Evolutionary conservation across 2,797 vertebrate species (phyloP).

Genomic region (Adrianichthys oophorus): DNA sequence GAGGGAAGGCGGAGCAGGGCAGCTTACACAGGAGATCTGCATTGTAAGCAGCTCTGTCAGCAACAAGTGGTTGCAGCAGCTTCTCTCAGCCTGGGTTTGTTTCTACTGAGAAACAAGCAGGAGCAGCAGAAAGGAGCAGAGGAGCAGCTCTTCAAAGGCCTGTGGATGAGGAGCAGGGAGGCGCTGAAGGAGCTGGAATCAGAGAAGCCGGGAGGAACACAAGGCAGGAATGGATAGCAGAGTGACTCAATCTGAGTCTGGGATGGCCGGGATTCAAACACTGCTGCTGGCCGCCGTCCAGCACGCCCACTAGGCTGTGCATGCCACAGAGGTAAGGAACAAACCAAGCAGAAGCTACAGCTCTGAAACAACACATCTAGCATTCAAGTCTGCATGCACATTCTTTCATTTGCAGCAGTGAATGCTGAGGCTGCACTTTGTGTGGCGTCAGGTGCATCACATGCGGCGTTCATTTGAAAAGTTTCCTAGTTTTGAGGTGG

Average conservation of each 20-base stretch:
- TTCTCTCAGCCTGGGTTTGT: constrained; percentile 60
- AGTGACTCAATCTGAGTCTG: constrained; percentile 63
- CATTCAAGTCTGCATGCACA: constrained; percentile 2
- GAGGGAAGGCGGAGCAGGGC: constrained; percentile 54
- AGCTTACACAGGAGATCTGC: constrained; percentile 68
- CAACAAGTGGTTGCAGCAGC: constrained; percentile 63
- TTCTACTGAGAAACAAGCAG: constrained; percentile 27
- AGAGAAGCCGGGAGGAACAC: constrained; percentile 72
- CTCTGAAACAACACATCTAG: constrained; percentile 6
- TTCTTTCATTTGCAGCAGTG: constrained; percentile 9
- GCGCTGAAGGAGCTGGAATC: constrained; percentile 24
- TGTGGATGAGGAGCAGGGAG: constrained; percentile 22
- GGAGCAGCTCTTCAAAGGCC: constrained; percentile 24
- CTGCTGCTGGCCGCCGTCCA: constrained; percentile 65
- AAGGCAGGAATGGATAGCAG: constrained; percentile 79
- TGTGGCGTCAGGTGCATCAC: constrained; percentile 43
- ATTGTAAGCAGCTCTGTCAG: constrained; percentile 72
- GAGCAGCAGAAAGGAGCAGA: neutral
- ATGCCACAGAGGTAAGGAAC: constrained; percentile 72
- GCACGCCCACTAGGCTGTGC: constrained; percentile 65
- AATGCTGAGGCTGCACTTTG: constrained; percentile 28
- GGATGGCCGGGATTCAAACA: constrained; percentile 73
- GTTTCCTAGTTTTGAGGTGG: too few species aligned
- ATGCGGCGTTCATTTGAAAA: too few species aligned
- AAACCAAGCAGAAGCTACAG: constrained; percentile 13